These are phyloP conservation scores for Lepus americanus DNA, from an alignment of 2,113 vertebrate genomes.

Conservation along the genomic window DNA sequence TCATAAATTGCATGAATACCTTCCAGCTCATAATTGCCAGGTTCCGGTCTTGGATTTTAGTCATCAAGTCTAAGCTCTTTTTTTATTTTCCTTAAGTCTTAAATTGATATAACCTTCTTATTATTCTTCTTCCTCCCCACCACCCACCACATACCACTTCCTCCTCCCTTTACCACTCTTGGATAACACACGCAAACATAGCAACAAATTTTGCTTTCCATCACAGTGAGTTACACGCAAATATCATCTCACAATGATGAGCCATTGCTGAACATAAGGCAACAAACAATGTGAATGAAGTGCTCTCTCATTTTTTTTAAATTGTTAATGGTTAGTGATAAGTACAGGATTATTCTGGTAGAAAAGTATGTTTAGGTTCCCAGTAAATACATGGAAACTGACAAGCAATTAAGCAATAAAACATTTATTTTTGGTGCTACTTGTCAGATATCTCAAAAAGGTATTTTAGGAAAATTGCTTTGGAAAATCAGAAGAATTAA, in stretches of 20 bases:
- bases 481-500: slow-evolving; percentile 63
- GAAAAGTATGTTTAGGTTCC: slow-evolving; percentile 52
- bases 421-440: neutral
- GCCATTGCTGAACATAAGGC: slow-evolving; percentile 10
- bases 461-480: slow-evolving; percentile 62
- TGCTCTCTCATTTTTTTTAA: neutral
- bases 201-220: neutral
- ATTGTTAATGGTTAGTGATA: slow-evolving; percentile 43
- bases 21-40: slow-evolving; percentile 82
- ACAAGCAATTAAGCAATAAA: slow-evolving; percentile 42
- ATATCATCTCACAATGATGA: neutral
- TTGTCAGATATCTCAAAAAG: slow-evolving; percentile 68
- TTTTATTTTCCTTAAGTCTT: slow-evolving; percentile 71
- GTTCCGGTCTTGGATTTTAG: slow-evolving; percentile 70
- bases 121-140: slow-evolving; percentile 60
- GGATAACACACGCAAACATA: neutral
- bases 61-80: slow-evolving; percentile 79
- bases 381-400: slow-evolving; percentile 63
- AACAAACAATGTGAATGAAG: slow-evolving; percentile 61
- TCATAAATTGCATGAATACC: slow-evolving; percentile 85
- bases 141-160: neutral
- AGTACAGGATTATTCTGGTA: slow-evolving; percentile 53
- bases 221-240: neutral
- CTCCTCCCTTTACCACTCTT: neutral
- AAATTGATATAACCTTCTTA: slow-evolving; percentile 62